Conservation (phyloP, 2,113 vertebrate genomes). For the Corapipo altera region DNA sequence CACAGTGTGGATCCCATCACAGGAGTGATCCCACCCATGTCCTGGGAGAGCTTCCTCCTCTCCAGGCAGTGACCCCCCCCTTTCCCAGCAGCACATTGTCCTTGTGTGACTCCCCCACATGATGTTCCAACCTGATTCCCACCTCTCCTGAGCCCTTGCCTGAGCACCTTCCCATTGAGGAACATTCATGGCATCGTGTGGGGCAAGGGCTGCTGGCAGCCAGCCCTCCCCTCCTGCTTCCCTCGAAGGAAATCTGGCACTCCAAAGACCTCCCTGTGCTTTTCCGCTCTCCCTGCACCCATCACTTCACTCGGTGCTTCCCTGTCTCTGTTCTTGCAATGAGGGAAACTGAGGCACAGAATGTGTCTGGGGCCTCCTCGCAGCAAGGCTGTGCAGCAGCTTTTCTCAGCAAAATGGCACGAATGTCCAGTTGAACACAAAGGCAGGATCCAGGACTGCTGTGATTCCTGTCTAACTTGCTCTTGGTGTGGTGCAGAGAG, state of each 20-base stretch:
- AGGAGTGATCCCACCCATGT: background rate
- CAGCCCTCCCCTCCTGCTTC: background rate
- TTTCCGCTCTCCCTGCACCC: background rate
- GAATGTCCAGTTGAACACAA: background rate
- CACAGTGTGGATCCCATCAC: too few species aligned
- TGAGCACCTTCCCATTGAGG: background rate
- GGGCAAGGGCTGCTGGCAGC: conserved; percentile 8
- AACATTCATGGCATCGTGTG: background rate
- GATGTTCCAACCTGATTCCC: background rate
- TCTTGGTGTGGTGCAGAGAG: background rate
- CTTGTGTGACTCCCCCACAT: background rate
- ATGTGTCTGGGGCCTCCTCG: background rate
- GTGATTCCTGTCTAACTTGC: background rate
- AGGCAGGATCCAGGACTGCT: background rate
- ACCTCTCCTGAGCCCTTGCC: background rate
- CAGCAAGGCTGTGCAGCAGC: fast-evolving
- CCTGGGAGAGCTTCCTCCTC: background rate
- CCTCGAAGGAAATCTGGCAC: background rate
- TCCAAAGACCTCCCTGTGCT: background rate
- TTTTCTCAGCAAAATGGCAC: background rate
- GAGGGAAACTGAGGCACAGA: background rate
- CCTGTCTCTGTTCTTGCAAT: background rate
- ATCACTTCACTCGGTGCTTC: fast-evolving
- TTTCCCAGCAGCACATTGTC: background rate
- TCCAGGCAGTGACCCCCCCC: background rate